Evolutionary conservation across 2,113 vertebrate genomes (phyloP).

Genomic region (Myrmecobius fasciatus): DNA sequence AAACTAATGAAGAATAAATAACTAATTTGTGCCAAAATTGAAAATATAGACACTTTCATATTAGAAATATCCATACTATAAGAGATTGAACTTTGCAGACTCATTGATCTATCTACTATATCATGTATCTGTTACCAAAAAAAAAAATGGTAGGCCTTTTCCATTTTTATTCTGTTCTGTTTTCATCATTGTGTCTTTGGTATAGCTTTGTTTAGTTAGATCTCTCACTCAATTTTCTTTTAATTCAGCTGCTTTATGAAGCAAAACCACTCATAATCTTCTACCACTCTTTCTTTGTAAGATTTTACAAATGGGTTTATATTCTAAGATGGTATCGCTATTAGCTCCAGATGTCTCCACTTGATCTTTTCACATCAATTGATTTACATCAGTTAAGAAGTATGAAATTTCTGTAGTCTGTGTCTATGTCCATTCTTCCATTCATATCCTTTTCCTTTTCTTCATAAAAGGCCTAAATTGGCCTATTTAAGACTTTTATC

Average conservation of each 20-base stretch:
- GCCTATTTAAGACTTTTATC: background rate
- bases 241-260: background rate
- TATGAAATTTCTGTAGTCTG: background rate
- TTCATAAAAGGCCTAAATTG: background rate
- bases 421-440: background rate
- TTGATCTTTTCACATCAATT: background rate
- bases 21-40: slow-evolving; percentile 73
- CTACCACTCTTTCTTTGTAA: background rate
- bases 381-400: background rate
- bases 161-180: background rate
- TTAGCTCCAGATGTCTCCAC: background rate
- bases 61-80: slow-evolving; percentile 46
- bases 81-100: slow-evolving; percentile 36
- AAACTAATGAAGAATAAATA: slow-evolving; percentile 75
- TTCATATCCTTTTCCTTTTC: background rate
- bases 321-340: background rate
- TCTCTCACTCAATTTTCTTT: background rate
- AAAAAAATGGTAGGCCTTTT: background rate
- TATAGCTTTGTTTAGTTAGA: background rate
- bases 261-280: background rate
- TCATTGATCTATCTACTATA: background rate
- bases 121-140: background rate
- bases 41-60: slow-evolving; percentile 58
- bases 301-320: background rate
- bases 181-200: background rate